Evolutionary conservation across 2,797 vertebrate genomes (phyloP), one percentile per base, ranked within the genome.

Genomic region (Chelmon rostratus): DNA sequence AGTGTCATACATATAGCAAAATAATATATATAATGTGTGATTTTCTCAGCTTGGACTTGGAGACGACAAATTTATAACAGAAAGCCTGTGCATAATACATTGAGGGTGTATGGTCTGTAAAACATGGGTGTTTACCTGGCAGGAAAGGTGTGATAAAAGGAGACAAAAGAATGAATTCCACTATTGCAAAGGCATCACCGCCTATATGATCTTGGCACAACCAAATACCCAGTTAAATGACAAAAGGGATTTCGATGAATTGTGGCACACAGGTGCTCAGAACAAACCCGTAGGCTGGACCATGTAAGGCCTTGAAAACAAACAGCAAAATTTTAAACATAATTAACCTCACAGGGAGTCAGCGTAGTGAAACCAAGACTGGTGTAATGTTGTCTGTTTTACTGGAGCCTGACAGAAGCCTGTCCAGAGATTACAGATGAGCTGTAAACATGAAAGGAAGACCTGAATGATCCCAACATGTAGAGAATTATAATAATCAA

Each of bases 311-410:
- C 57, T 68, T 74, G 46, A 70, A 82, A 87, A 83, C 71, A 88
- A 90, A 79, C 78, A 44, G 56, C 63, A 69, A 54, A 7, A 64
- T 85, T 83, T 88, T 73, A 73, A 86, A 88, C 82, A 80, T 79
- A 91, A 90, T 88, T 88, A 87, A 88, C 84, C 80, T 85, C 88
- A 78, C 71, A 76, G 82, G 76, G 89, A 89, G 71, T 69, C 68
- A 69, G 72, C 2, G 49, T 73, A 58, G 72, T 82, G 79, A 79
- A 87, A 85, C 85, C 79, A 86, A 88, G 81, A 78, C 84, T 28
- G 23, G 80, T 42, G 71, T 80, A 73, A 67, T 81, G 70, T 25
- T 76, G 62, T 84, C 62, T 78, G 74, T 76, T 75, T 82, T 78
- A 84, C 38, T 84, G 75, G 66, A 67, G 79, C 78, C 62, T 78